Base-by-base conservation (phyloP, 2,113 vertebrate genomes). In the Aramus guarauna region DNA sequence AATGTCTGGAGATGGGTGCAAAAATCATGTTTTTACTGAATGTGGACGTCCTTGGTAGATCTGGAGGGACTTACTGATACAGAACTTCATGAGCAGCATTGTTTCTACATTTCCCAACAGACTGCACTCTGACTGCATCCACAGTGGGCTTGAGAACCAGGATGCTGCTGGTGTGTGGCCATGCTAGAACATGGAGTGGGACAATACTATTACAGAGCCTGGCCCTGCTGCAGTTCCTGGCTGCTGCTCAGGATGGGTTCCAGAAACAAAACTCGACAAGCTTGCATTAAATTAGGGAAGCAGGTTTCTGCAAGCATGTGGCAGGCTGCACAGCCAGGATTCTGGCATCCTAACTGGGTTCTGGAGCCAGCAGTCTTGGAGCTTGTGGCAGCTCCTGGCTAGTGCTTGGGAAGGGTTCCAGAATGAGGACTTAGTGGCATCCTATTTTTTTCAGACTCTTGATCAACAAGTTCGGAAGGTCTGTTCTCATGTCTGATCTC, bases 341-440 rank as follows among this genome's bases (percentile, higher is more conserved):
- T 82, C 89, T 96, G 94, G 94, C 95, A 94, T 89, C 56, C 76
- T 45, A 24, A 75, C 20, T 41, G 74, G 71, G 74, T 66, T 92
- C 91, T 95, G 95, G 92, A 95, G 92, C 97, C 96, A 97, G 92
- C 81, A 94, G 74, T 66, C 86, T 82, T 78, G 88, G 91, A 95
- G 58, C 73, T 64, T 45, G 45, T 85, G 62, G 62, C 69, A 12
- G 26, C 36, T 91, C 48, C 83, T 83, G 82, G 62, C 81, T 69
- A 62, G 55, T 0, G 1, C 45, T 59, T 19, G 6, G 86, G 80
- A 94, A 78, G 43, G 20, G 41, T 64, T 96, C 76, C 95, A 91
- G 66, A 66, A 76, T 37, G n/a, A 94, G 50, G 53, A 85, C 69
- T 82, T 62, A 22, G 43, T 43, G 37, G 32, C 15, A 76, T 91